A percentile compares a stretch with the other conserved stretches of the same genome.
Conservation (phyloP, 2,888 invertebrate species). For the Phalera bucephala region DNA sequence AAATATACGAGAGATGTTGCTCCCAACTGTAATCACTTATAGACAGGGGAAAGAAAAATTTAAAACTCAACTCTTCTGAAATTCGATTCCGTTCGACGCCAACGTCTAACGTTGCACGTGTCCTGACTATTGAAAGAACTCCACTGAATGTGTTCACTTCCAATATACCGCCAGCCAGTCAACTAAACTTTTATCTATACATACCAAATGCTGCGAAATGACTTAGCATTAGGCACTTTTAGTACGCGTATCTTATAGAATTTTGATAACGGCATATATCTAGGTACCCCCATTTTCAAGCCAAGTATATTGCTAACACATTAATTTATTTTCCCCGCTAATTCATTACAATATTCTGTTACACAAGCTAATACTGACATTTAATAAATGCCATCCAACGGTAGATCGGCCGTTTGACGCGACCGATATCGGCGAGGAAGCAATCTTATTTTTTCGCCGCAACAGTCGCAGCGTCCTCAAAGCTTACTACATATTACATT, state of each 20-base stretch:
- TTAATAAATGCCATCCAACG: conserved; percentile 26
- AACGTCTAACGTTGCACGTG: conserved; percentile 36
- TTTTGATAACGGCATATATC: background rate
- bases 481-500: conserved; percentile 75
- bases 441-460: conserved; percentile 50
- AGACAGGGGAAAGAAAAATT: conserved; percentile 22
- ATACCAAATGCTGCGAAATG: conserved; percentile 13
- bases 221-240: background rate
- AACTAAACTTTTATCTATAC: conserved; percentile 22
- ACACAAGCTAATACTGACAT: conserved; percentile 24
- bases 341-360: conserved; percentile 30
- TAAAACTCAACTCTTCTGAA: conserved; percentile 30
- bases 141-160: conserved; percentile 27
- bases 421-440: conserved; percentile 25
- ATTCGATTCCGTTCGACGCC: conserved; percentile 32
- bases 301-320: no score
- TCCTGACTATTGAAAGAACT: conserved; percentile 28
- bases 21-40: background rate
- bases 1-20: no score
- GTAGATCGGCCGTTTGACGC: conserved; percentile 28
- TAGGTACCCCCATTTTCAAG: no score
- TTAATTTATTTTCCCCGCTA: conserved; percentile 27
- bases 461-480: conserved; percentile 45
- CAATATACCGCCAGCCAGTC: conserved; percentile 23
- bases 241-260: background rate